Percentiles rank a stretch among this genome's conserved stretches.
Evolutionary conservation across 2,888 invertebrate species (phyloP).

Genomic region (Sinelater perroti): DNA sequence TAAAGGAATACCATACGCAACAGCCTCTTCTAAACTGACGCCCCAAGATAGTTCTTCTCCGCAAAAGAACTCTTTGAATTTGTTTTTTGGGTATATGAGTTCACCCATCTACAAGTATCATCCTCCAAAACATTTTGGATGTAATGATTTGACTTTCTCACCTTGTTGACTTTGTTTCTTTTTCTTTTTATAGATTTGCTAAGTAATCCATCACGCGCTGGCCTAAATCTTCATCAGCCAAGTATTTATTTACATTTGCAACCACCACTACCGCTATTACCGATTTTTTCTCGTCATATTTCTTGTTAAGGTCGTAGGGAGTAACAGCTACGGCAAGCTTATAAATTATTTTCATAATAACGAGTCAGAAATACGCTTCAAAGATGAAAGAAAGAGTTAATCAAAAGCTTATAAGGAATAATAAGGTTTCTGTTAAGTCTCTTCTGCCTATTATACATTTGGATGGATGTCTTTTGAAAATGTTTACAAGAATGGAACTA

Average conservation of each 20-base stretch:
- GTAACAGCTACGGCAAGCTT: slow-evolving; percentile 98
- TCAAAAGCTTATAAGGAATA: too few species aligned
- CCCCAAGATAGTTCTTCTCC: slow-evolving; percentile 98
- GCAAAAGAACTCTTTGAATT: slow-evolving; percentile 92
- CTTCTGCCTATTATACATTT: too few species aligned
- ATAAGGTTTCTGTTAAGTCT: too few species aligned
- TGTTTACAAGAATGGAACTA: too few species aligned
- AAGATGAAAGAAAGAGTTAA: too few species aligned
- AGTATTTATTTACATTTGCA: slow-evolving; percentile 95
- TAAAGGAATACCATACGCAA: slow-evolving; percentile 96
- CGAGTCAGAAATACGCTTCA: too few species aligned
- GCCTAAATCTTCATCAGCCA: slow-evolving; percentile 99
- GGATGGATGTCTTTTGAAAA: too few species aligned
- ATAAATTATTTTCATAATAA: slow-evolving; percentile 96
- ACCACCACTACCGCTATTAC: slow-evolving; percentile 93
- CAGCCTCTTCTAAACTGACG: slow-evolving; percentile 99
- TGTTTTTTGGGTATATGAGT: slow-evolving; percentile 99
- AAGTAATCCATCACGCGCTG: slow-evolving; percentile 99
- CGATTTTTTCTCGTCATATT: slow-evolving; percentile 97
- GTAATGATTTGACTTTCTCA: slow-evolving; percentile 97
- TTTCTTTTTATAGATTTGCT: slow-evolving; percentile 97
- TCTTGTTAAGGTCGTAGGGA: slow-evolving; percentile 96
- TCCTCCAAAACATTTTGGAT: slow-evolving; percentile 97
- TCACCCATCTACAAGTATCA: slow-evolving; percentile 97
- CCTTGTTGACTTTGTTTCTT: slow-evolving; percentile 96